phyloP scores from a whole-genome alignment of 2,888 invertebrate genomes.

The Venusia cambrica region DNA sequence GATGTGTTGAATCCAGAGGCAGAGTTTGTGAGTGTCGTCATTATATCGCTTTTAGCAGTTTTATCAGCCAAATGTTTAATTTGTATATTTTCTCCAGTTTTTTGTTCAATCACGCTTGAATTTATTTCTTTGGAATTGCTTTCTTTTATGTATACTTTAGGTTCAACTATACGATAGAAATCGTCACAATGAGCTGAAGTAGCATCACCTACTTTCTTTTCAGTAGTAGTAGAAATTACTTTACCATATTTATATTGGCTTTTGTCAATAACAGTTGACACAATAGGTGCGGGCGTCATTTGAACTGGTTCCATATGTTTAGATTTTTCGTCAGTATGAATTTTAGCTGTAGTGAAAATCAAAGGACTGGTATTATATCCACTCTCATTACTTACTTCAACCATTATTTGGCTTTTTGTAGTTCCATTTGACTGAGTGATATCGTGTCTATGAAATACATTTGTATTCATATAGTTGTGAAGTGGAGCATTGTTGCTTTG shows the following conservation, averaged over 20 bases:
- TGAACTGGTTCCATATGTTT: slow-evolving; percentile 65
- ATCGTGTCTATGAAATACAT: slow-evolving; percentile 48
- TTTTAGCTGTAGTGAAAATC: slow-evolving; percentile 76
- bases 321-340: slow-evolving; percentile 59
- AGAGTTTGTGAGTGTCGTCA: slow-evolving; percentile 9
- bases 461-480: slow-evolving; percentile 64
- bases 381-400: slow-evolving; percentile 54
- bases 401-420: slow-evolving; percentile 55
- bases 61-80: slow-evolving; percentile 9
- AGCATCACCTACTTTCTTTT: slow-evolving; percentile 30
- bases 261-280: slow-evolving; percentile 63
- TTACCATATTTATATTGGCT: slow-evolving; percentile 42
- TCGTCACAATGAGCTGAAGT: no score
- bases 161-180: no score
- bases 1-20: slow-evolving; percentile 10
- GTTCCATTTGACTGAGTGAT: slow-evolving; percentile 33
- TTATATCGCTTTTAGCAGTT: slow-evolving; percentile 6
- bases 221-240: slow-evolving; percentile 27
- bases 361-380: slow-evolving; percentile 53
- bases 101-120: slow-evolving; percentile 1
- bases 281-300: slow-evolving; percentile 61
- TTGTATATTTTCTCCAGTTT: slow-evolving; percentile 2
- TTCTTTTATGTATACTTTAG: no score
- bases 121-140: neutral
- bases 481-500: slow-evolving; percentile 28